These are phyloP conservation scores for Charina bottae DNA, from an alignment of 2,113 vertebrate genomes.

Conservation along the genomic window DNA sequence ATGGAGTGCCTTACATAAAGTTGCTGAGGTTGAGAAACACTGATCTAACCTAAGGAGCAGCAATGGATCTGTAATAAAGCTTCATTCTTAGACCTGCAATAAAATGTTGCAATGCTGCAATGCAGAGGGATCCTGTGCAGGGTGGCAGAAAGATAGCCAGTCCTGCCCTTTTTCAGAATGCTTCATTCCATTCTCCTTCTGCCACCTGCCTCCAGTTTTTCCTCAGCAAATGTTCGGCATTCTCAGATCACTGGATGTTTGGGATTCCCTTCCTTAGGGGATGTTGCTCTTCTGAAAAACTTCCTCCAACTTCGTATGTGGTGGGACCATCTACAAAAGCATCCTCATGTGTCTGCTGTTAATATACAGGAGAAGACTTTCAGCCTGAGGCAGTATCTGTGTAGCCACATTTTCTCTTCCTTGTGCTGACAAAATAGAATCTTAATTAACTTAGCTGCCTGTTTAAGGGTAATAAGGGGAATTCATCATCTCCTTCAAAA, in stretches of 20 bases:
- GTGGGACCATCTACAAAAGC: background rate
- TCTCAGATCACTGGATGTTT: background rate
- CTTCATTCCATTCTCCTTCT: background rate
- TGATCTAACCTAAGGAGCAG: background rate
- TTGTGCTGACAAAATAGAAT: constrained; percentile 48
- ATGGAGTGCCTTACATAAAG: too few relatives aligned
- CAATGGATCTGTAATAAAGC: background rate
- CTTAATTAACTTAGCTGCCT: constrained; percentile 64
- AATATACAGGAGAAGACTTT: background rate
- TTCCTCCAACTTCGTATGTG: background rate
- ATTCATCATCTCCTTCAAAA: constrained; percentile 54
- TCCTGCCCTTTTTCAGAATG: background rate
- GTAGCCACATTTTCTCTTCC: constrained; percentile 1
- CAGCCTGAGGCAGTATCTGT: background rate
- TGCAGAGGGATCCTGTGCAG: background rate
- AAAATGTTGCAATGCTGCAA: background rate
- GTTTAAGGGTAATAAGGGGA: constrained; percentile 62
- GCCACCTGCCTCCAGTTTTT: background rate
- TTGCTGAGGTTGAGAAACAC: too few relatives aligned
- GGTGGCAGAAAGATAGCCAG: background rate
- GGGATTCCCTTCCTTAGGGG: background rate
- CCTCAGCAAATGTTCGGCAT: background rate
- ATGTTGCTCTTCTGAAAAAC: background rate
- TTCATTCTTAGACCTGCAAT: background rate
- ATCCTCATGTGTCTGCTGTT: too few relatives aligned